These are phyloP conservation scores for Neodon shergylaensis DNA, from an alignment of 2,113 vertebrate genomes.

Conservation along the genomic window DNA sequence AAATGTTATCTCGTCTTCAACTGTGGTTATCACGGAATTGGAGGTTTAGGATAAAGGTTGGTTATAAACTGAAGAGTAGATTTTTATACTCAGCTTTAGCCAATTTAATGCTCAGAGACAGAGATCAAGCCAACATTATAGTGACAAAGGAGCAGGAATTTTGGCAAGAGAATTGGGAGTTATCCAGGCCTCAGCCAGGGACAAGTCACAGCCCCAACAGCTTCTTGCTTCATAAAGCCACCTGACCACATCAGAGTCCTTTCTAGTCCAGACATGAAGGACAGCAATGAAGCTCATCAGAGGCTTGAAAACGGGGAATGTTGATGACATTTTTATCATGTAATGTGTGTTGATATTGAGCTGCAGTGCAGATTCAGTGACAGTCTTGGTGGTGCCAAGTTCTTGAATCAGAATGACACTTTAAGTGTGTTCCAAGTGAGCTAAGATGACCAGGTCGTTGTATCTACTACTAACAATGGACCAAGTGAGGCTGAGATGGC, in stretches of 20 bases:
- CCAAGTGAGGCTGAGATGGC: neutral
- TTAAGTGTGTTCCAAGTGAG: conserved; percentile 1
- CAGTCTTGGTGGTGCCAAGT: neutral
- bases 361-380: neutral
- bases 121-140: neutral
- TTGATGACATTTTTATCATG: conserved; percentile 14
- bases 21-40: neutral
- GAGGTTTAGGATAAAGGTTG: conserved; percentile 40
- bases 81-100: neutral
- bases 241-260: neutral
- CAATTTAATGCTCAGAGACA: conserved; percentile 35
- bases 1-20: neutral
- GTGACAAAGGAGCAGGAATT: neutral
- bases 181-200: neutral
- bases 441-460: too few relatives aligned
- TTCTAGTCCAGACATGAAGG: neutral
- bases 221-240: neutral
- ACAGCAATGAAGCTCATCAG: neutral
- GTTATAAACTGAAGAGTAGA: neutral
- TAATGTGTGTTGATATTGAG: neutral
- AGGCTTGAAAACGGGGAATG: conserved; percentile 20
- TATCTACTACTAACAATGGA: too few relatives aligned
- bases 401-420: neutral
- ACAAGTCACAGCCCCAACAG: neutral
- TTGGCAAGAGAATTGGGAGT: neutral